These are phyloP conservation scores for Agrochola lychnidis DNA, from an alignment of 2,888 invertebrate genomes.

Conservation along the genomic window DNA sequence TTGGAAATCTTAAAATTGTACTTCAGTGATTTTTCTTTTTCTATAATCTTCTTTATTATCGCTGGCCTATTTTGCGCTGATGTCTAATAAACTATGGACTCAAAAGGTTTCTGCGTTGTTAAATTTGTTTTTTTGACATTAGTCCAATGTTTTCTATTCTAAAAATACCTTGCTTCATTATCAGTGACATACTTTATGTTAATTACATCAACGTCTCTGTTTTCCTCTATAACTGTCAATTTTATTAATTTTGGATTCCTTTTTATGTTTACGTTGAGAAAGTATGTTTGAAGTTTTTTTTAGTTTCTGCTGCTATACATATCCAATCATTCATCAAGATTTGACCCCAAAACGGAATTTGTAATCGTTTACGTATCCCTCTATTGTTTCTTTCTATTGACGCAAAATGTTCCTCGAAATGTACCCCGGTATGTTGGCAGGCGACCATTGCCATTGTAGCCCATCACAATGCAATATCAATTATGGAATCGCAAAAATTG, in stretches of 20 bases:
- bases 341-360: conserved; percentile 15
- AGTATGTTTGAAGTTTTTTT: conserved; percentile 1
- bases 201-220: conserved; percentile 25
- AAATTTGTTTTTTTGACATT: conserved; percentile 24
- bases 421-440: conserved; percentile 64
- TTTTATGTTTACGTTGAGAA: conserved; percentile 5
- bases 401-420: conserved; percentile 56
- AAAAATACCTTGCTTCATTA: conserved; percentile 30
- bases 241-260: conserved; percentile 7
- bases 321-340: background rate
- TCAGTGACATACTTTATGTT: conserved; percentile 34
- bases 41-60: background rate
- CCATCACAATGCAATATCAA: conserved; percentile 66
- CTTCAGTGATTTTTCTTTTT: conserved; percentile 10
- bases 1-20: background rate
- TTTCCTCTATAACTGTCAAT: conserved; percentile 13
- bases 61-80: background rate
- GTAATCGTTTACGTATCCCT: conserved; percentile 33
- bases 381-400: conserved; percentile 62
- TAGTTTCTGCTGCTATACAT: background rate
- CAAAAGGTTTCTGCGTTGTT: conserved; percentile 10
- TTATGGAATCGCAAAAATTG: conserved; percentile 73
- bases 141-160: conserved; percentile 32
- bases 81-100: conserved; percentile 12
- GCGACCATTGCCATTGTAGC: conserved; percentile 53